Evolutionary conservation across 2,113 vertebrate species (phyloP).

Genomic region (Oxyruncus cristatus): DNA sequence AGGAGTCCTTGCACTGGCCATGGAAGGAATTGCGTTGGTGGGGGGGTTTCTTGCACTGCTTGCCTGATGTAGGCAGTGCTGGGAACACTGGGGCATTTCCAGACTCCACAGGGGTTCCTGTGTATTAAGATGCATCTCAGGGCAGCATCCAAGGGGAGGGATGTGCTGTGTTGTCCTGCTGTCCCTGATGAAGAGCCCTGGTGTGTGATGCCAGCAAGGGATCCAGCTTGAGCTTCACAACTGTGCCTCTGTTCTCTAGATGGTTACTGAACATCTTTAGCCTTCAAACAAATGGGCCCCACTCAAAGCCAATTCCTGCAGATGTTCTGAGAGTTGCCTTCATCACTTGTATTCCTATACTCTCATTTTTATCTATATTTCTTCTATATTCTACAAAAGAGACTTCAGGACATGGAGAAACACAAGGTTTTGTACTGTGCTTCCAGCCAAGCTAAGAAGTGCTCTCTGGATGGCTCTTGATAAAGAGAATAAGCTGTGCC

Average conservation of each 20-base stretch:
- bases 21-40: background rate
- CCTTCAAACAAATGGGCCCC: background rate
- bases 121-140: background rate
- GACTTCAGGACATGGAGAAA: background rate
- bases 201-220: background rate
- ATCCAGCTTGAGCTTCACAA: background rate
- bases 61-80: background rate
- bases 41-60: background rate
- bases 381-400: background rate
- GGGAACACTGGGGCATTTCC: background rate
- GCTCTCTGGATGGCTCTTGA: background rate
- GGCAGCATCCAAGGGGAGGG: background rate
- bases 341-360: background rate
- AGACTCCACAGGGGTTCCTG: rapidly evolving
- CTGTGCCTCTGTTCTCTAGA: background rate
- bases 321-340: background rate
- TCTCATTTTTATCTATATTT: background rate
- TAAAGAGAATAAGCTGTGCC: background rate
- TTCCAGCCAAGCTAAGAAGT: background rate
- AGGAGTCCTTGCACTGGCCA: background rate
- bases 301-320: background rate
- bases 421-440: background rate
- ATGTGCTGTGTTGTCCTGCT: background rate
- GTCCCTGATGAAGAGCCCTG: background rate
- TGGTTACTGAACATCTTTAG: background rate